Evolutionary conservation across 2,888 invertebrate species (phyloP), one percentile per base, ranked within the genome.

Genomic region (Oeneis ivallda): DNA sequence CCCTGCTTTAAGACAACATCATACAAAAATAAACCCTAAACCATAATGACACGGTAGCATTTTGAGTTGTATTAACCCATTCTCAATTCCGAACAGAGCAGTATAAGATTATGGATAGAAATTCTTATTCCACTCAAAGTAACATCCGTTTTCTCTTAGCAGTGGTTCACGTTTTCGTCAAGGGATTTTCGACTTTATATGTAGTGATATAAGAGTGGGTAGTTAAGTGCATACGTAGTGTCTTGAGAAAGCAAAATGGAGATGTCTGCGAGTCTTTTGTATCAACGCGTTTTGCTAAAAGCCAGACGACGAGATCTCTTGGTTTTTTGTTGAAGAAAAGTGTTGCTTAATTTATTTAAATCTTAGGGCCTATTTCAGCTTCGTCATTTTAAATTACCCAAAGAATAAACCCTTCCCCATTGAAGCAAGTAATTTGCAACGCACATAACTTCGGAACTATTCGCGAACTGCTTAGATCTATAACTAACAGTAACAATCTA

Each of bases 41-140:
- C 0, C 0, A 0, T 1, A 0, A 0, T 0, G 0, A 11, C 74
- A 82, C 64, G 73, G 79, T 71, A 57, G 13, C 68, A 69, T 78
- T 61, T 83, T 9, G 45, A 60, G 61, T 34, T 26, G 11, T 8
- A 8, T 13, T n/a, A 37, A 43, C 11, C 1, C 39, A 60, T 67
- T 74, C 75, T 78, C 84, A 84, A 84, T 86, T 84, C 79, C 74
- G 77, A 81, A 82, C 83, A 80, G 79, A 77, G 81, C 83, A 81
- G 81, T 81, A 76, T 80, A 81, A 76, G 86, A 84, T 80, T 84
- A 84, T 85, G 82, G 85, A 88, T 87, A 85, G 85, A 85, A 86
- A 87, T 89, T 89, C 85, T 88, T 90, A 89, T 87, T 86, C 82
- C 84, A 86, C 80, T 90, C 87, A 89, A 89, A 89, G 89, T 87